Evolutionary conservation across 2,888 invertebrate species (phyloP).

Genomic region (Sarcophaga rosellei): DNA sequence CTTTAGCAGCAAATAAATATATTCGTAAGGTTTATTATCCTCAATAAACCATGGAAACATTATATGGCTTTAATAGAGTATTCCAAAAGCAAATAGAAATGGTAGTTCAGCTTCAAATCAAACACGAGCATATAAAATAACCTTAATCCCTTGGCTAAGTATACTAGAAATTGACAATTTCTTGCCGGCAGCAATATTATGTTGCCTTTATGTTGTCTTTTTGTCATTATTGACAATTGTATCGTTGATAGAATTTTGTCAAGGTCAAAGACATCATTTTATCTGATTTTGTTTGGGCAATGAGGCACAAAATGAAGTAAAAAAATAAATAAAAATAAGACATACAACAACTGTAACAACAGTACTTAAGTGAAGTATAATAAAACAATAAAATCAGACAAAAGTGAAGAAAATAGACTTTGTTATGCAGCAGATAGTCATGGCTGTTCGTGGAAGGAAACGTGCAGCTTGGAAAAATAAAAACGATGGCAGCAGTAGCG

Average conservation of each 20-base stretch:
- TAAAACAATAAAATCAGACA: neutral
- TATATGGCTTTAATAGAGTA: neutral
- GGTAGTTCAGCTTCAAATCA: conserved; percentile 8
- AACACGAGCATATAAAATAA: conserved; percentile 1
- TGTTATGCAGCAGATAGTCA: conserved; percentile 6
- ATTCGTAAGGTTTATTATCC: neutral
- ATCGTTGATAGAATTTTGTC: neutral
- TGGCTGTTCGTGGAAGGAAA: neutral
- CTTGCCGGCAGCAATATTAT: neutral
- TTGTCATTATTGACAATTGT: neutral
- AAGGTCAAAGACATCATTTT: conserved; percentile 27
- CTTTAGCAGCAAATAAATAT: neutral
- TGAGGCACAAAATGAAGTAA: neutral
- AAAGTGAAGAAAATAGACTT: neutral
- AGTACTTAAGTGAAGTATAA: conserved; percentile 4
- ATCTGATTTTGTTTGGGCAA: too few species aligned
- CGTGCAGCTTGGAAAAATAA: neutral
- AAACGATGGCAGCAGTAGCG: neutral
- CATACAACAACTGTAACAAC: neutral
- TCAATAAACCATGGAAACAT: neutral
- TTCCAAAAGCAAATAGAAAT: conserved; percentile 12
- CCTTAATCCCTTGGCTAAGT: conserved; percentile 35
- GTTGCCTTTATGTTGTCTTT: too few species aligned
- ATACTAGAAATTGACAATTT: conserved; percentile 35
- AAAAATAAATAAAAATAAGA: neutral